Conservation (phyloP, 2,113 vertebrate genomes). For the Australoheros scitulus region DNA sequence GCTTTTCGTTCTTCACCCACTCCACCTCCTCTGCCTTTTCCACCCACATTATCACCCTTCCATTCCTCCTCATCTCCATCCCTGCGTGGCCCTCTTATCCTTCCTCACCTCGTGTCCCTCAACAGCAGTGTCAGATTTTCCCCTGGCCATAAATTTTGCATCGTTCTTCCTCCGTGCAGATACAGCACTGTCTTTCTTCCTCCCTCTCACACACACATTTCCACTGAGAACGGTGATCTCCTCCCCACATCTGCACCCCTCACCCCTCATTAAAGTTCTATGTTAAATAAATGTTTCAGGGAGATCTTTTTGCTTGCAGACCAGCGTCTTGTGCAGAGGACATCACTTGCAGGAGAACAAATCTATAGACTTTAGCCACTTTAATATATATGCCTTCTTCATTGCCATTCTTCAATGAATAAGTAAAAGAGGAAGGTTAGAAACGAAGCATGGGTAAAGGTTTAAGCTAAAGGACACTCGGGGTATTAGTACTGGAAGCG, state of each 20-base stretch:
- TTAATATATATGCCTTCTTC: constrained; percentile 2
- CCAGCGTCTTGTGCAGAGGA: constrained; percentile 3
- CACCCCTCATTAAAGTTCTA: constrained; percentile 61
- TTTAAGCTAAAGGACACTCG: neutral
- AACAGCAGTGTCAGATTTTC: constrained; percentile 64
- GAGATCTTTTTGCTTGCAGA: constrained; percentile 41
- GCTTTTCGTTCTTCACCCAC: neutral
- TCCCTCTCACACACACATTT: constrained; percentile 17
- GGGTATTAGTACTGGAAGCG: neutral
- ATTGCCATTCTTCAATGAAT: constrained; percentile 10
- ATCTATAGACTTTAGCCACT: constrained; percentile 20
- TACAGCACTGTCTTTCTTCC: constrained; percentile 15
- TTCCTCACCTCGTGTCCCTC: constrained; percentile 53
- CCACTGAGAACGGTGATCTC: constrained; percentile 12
- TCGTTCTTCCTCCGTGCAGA: constrained; percentile 56
- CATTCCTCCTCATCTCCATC: constrained; percentile 38
- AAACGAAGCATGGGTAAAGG: neutral
- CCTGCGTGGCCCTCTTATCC: constrained; percentile 39
- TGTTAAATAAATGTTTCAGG: constrained; percentile 69
- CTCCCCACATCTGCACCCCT: neutral
- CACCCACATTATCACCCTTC: constrained; percentile 48
- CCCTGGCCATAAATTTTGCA: constrained; percentile 69
- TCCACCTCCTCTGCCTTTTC: constrained; percentile 22
- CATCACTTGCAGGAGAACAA: constrained; percentile 33
- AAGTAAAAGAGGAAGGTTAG: neutral